Conservation (phyloP, 2,797 vertebrate genomes). For the Tachyglossus aculeatus region DNA sequence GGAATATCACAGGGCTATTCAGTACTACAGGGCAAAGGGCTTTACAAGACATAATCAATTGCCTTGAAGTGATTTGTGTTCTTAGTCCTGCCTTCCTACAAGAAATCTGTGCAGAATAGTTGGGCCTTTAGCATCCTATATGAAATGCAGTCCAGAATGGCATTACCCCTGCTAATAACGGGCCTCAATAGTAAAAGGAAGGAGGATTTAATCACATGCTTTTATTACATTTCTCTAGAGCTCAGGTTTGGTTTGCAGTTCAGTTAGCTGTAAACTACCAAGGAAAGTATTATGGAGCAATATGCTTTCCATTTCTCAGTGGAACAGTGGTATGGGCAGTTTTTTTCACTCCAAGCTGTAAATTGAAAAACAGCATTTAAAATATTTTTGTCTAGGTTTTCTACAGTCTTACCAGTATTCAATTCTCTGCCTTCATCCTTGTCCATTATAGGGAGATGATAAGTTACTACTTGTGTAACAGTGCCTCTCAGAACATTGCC, state of each 20-base stretch:
- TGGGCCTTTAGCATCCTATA: conserved; percentile 19
- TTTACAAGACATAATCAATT: conserved; percentile 26
- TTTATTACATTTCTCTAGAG: conserved; percentile 23
- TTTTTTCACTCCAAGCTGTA: conserved; percentile 30
- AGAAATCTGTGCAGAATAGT: conserved; percentile 26
- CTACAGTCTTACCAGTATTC: too few species aligned
- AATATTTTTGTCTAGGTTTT: too few species aligned
- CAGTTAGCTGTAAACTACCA: conserved; percentile 9
- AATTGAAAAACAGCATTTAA: conserved; percentile 28
- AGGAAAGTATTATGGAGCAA: conserved; percentile 17
- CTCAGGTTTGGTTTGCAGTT: not conserved
- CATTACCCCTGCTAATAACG: conserved; percentile 17
- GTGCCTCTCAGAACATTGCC: too few species aligned
- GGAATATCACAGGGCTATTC: too few species aligned
- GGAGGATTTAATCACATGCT: conserved; percentile 1
- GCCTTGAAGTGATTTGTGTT: conserved; percentile 1
- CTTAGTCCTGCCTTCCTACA: not conserved
- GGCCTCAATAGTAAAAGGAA: conserved; percentile 18
- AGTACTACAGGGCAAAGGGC: too few species aligned
- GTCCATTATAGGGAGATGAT: too few species aligned
- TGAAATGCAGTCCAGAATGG: conserved; percentile 13
- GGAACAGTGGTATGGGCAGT: not conserved
- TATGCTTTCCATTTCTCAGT: not conserved
- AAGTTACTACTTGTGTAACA: too few species aligned
- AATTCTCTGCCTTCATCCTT: too few species aligned